A percentile compares a stretch with the other conserved stretches of the same genome.
These are phyloP conservation scores for Archips crataeganus DNA, from an alignment of 2,888 invertebrate genomes.

Conservation along the genomic window DNA sequence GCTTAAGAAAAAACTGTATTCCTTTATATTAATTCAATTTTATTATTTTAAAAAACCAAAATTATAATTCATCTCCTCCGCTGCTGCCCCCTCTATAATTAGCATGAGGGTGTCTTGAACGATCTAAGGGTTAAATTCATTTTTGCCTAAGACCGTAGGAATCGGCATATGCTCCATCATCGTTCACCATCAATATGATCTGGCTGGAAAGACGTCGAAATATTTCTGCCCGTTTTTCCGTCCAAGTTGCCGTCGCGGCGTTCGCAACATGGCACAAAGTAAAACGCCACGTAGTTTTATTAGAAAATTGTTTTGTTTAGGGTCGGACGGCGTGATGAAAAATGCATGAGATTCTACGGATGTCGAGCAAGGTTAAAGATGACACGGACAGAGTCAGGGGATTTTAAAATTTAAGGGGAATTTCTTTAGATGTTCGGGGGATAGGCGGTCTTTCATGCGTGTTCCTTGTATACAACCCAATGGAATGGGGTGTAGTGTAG, in stretches of 20 bases:
- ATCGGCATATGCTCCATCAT: no score
- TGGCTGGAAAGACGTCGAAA: background rate
- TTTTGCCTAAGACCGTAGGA: no score
- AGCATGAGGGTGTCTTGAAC: no score
- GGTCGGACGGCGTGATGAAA: constrained; percentile 33
- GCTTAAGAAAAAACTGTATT: no score
- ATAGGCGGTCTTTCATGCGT: background rate
- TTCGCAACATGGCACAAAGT: constrained; percentile 19
- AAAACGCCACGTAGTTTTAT: constrained; percentile 34
- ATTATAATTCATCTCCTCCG: no score
- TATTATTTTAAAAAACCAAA: no score
- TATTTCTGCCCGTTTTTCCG: background rate
- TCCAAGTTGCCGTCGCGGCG: background rate
- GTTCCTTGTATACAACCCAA: constrained; percentile 11
- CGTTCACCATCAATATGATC: background rate
- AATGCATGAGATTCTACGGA: constrained; percentile 36
- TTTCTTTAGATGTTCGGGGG: background rate
- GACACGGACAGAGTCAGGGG: constrained; percentile 21
- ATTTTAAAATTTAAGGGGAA: constrained; percentile 9
- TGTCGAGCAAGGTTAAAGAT: constrained; percentile 36
- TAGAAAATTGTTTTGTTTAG: constrained; percentile 37
- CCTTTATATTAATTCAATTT: no score
- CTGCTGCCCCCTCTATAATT: no score
- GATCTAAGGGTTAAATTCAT: no score
- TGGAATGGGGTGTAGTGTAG: background rate